Evolutionary conservation across 2,113 vertebrate species (phyloP).

Genomic region (Ictalurus punctatus): DNA sequence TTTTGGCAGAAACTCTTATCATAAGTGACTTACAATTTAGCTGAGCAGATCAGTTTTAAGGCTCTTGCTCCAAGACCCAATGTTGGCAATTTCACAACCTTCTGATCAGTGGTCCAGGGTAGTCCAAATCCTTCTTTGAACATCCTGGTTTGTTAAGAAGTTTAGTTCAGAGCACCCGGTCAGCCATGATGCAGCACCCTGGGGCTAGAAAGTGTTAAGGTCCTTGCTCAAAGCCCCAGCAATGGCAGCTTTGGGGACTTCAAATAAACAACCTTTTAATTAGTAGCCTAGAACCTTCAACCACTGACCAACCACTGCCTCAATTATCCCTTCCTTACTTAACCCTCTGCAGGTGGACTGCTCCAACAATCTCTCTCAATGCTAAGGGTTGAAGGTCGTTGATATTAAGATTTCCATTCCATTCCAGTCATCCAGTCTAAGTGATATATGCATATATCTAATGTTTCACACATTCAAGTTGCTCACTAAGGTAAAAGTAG

Average conservation of each 20-base stretch:
- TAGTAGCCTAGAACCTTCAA: background rate
- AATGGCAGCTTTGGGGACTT: background rate
- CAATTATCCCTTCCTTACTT: background rate
- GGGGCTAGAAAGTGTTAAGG: background rate
- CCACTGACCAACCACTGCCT: background rate
- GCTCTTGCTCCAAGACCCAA: background rate
- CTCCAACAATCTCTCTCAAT: background rate
- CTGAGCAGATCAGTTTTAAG: background rate
- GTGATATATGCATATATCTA: background rate
- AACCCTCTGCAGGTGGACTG: background rate
- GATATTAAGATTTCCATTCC: background rate
- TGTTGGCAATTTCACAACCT: background rate
- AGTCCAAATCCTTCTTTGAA: background rate
- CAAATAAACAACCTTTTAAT: background rate
- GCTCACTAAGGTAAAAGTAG: background rate
- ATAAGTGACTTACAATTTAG: background rate
- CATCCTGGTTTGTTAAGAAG: background rate
- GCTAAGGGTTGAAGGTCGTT: background rate
- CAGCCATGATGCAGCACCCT: background rate
- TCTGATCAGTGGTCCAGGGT: background rate
- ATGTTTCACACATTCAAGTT: background rate
- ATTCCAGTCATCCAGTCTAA: background rate
- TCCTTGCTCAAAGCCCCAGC: background rate
- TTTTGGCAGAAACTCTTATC: background rate
- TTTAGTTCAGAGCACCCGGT: background rate